A percentile compares a stretch with the other conserved stretches of the same genome.
Evolutionary conservation across 2,888 invertebrate genomes (phyloP).

Genomic region (Callyntrura guangdongensis): DNA sequence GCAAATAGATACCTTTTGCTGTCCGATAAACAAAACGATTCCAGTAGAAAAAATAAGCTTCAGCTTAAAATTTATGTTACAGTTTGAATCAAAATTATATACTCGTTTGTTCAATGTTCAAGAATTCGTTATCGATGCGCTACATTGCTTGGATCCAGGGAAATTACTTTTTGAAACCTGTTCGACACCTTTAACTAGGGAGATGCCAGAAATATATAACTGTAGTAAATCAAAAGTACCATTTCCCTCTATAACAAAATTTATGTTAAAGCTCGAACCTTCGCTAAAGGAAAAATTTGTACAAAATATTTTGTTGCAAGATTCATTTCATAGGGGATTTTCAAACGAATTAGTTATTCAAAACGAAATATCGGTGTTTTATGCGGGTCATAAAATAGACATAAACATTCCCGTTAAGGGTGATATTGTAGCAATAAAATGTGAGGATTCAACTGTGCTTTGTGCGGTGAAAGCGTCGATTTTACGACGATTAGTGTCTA

Average conservation of each 20-base stretch:
- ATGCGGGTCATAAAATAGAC: conserved; percentile 73
- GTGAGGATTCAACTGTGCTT: conserved; percentile 71
- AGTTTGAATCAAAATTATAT: conserved; percentile 65
- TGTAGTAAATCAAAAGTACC: neutral
- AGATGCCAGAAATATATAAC: too few relatives aligned
- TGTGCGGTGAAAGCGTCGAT: conserved; percentile 77
- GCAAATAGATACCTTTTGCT: conserved; percentile 69
- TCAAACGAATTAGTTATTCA: conserved; percentile 29
- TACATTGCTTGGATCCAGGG: conserved; percentile 75
- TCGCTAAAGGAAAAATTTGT: conserved; percentile 63
- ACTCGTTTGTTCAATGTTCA: conserved; percentile 59
- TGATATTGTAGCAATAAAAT: conserved; percentile 66
- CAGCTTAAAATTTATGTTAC: conserved; percentile 65
- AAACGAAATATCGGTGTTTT: conserved; percentile 65
- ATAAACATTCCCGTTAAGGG: conserved; percentile 18
- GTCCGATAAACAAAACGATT: conserved; percentile 39
- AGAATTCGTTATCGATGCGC: conserved; percentile 64
- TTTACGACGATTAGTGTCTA: conserved; percentile 65
- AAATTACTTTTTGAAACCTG: neutral
- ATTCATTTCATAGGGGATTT: conserved; percentile 75
- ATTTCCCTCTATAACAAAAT: conserved; percentile 74
- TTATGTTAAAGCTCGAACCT: conserved; percentile 71
- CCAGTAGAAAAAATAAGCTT: conserved; percentile 57
- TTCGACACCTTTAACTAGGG: neutral
- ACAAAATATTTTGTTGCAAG: conserved; percentile 66